phyloP scores from a whole-genome alignment of 1,140 invertebrate species.

The Aphaenogaster ashmeadi region DNA sequence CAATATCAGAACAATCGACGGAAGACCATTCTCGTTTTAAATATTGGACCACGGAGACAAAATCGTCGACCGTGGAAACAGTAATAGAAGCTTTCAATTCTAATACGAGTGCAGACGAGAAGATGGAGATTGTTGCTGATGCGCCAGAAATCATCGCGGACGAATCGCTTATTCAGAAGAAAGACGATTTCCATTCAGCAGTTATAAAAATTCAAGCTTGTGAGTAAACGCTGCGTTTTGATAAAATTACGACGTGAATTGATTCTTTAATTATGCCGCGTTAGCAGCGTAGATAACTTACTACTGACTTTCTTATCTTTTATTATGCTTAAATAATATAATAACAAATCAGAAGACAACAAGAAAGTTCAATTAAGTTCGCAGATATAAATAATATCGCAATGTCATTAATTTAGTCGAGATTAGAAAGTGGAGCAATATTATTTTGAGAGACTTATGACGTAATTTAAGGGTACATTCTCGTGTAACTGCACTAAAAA shows the following conservation, averaged over 20 bases:
- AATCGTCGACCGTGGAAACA: slow-evolving; percentile 51
- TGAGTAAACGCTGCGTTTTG: slow-evolving; percentile 61
- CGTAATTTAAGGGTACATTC: background rate
- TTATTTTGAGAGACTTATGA: background rate
- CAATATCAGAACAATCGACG: slow-evolving; percentile 30
- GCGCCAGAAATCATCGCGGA: slow-evolving; percentile 37
- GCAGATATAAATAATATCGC: slow-evolving; percentile 15
- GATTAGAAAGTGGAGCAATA: background rate
- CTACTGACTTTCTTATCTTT: slow-evolving; percentile 19
- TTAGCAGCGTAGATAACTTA: slow-evolving; percentile 6
- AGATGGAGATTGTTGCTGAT: slow-evolving; percentile 55
- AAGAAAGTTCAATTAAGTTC: slow-evolving; percentile 12
- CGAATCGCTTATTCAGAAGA: slow-evolving; percentile 63
- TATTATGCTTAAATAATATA: slow-evolving; percentile 14
- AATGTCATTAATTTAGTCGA: background rate
- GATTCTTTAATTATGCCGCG: slow-evolving; percentile 15
- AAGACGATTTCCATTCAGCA: slow-evolving; percentile 70
- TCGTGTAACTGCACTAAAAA: too few species aligned
- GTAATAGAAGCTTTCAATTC: slow-evolving; percentile 13
- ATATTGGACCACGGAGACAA: slow-evolving; percentile 27
- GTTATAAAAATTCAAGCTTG: slow-evolving; percentile 81
- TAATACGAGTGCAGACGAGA: slow-evolving; percentile 39
- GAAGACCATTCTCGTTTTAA: slow-evolving; percentile 4
- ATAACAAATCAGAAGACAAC: background rate
- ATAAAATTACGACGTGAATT: slow-evolving; percentile 14